These are phyloP conservation scores for Cantharis rufa DNA, from an alignment of 2,888 invertebrate genomes.

Conservation along the genomic window DNA sequence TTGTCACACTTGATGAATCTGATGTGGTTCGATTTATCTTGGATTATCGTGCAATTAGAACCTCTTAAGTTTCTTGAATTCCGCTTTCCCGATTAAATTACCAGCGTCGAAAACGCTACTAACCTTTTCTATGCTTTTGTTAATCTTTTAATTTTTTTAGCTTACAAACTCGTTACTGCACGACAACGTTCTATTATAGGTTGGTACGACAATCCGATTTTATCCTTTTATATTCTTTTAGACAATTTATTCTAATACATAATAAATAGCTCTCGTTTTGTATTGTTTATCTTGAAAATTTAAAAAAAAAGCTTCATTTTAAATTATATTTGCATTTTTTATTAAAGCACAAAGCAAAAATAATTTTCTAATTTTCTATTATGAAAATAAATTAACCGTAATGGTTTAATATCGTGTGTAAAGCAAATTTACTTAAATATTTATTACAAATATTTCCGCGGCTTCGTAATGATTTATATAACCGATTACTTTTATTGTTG, in stretches of 20 bases:
- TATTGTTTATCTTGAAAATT: no score
- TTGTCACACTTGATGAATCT: constrained; percentile 46
- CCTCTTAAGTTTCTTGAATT: constrained; percentile 32
- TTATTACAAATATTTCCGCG: neutral
- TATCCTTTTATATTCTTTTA: neutral
- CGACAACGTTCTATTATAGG: neutral
- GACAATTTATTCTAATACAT: neutral
- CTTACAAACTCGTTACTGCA: neutral
- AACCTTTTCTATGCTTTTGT: neutral
- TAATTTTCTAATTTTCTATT: neutral
- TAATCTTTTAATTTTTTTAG: neutral
- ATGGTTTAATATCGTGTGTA: neutral
- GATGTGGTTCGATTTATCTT: constrained; percentile 44
- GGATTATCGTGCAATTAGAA: constrained; percentile 42
- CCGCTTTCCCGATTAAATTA: constrained; percentile 22
- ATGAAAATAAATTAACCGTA: neutral
- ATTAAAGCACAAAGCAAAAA: neutral
- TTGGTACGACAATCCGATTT: neutral
- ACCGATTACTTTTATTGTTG: neutral
- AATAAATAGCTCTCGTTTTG: no score
- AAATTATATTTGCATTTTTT: neutral
- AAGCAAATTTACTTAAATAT: neutral
- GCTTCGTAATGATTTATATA: neutral
- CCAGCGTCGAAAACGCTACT: neutral
- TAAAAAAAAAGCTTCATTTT: neutral